phyloP scores from a whole-genome alignment of 2,113 vertebrate genomes.

The Potamarius usumacintae region DNA sequence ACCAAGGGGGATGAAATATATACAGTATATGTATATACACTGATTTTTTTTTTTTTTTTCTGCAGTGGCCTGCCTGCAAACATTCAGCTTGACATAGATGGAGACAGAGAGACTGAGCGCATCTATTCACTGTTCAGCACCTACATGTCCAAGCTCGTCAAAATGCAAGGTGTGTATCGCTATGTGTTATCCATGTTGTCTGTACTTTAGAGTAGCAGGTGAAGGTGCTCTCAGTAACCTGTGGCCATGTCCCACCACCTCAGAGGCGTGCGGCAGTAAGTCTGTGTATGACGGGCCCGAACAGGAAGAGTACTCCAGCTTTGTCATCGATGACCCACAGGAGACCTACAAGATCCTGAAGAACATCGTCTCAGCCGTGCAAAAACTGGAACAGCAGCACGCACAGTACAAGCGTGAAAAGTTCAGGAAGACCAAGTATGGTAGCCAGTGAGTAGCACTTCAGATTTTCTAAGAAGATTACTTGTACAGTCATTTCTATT shows the following conservation, averaged over 20 bases:
- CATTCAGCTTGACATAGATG: conserved; percentile 96
- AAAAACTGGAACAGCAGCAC: conserved; percentile 88
- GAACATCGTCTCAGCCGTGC: conserved; percentile 83
- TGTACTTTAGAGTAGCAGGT: background rate
- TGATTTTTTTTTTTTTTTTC: background rate
- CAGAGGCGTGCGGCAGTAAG: conserved; percentile 97
- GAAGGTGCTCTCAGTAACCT: background rate
- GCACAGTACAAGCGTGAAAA: conserved; percentile 93
- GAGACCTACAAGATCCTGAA: conserved; percentile 94
- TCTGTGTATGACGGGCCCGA: conserved; percentile 95
- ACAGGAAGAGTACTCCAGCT: conserved; percentile 92
- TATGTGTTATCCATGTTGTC: background rate
- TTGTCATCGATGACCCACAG: conserved; percentile 94
- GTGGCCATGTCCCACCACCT: background rate
- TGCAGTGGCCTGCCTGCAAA: conserved; percentile 90
- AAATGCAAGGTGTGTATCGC: conserved; percentile 92
- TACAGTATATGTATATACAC: no score
- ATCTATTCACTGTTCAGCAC: conserved; percentile 93
- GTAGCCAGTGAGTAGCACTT: conserved; percentile 88
- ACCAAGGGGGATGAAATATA: no score
- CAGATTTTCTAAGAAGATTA: background rate
- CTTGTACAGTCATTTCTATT: background rate
- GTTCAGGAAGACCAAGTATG: conserved; percentile 96
- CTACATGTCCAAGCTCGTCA: conserved; percentile 90
- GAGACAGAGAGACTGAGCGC: conserved; percentile 93